Conservation (phyloP, 2,113 vertebrate species). For the Gymnarchus niloticus region DNA sequence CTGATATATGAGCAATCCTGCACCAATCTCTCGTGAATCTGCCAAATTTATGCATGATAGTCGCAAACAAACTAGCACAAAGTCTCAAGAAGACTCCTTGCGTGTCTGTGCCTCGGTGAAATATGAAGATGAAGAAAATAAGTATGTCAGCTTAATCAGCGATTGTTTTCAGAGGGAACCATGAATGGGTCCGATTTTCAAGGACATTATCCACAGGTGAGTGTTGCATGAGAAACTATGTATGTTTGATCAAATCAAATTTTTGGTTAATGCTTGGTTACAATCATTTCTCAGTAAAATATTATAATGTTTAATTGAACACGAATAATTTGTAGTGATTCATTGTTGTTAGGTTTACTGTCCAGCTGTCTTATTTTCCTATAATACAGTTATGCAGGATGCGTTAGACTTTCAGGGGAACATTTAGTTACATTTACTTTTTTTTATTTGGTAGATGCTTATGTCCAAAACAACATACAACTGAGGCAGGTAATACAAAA, state of each 20-base stretch:
- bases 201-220: background rate
- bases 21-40: background rate
- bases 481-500: background rate
- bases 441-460: background rate
- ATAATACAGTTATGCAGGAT: background rate
- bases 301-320: background rate
- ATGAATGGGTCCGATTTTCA: background rate
- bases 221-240: background rate
- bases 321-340: background rate
- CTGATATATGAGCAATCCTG: background rate
- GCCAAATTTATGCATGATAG: background rate
- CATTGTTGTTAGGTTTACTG: background rate
- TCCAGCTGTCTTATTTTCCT: background rate
- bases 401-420: background rate
- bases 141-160: background rate
- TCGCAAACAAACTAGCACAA: background rate
- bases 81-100: background rate
- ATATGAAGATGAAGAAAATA: slow-evolving; percentile 7
- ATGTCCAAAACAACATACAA: background rate
- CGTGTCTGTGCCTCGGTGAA: background rate
- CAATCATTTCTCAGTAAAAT: background rate
- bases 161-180: slow-evolving; percentile 1
- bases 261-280: slow-evolving; percentile 2
- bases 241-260: slow-evolving; percentile 11
- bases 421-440: background rate